These are phyloP conservation scores for Flexamia atlantica DNA, from an alignment of 2,888 invertebrate species.

Conservation along the genomic window DNA sequence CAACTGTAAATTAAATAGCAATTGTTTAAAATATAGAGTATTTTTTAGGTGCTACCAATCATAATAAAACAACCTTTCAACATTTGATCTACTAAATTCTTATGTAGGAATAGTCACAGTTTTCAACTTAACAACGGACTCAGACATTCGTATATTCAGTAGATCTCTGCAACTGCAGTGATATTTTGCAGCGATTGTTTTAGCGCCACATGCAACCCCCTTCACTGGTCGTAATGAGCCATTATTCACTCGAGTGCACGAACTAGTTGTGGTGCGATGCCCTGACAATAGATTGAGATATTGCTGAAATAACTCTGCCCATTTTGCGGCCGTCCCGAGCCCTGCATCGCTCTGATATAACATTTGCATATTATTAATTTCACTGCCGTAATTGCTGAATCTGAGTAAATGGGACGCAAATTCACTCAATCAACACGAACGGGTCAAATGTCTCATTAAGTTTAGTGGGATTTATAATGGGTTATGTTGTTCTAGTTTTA, in stretches of 20 bases:
- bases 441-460: neutral
- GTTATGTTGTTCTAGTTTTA: too few relatives aligned
- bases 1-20: too few relatives aligned
- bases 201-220: neutral
- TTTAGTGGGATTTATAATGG: neutral
- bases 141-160: too few relatives aligned
- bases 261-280: neutral
- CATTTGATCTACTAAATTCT: too few relatives aligned
- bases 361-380: constrained; percentile 35
- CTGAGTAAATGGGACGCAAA: neutral
- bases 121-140: too few relatives aligned
- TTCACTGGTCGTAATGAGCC: neutral
- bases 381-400: neutral
- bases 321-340: neutral
- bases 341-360: neutral
- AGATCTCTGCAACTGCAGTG: neutral
- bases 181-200: constrained; percentile 14
- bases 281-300: constrained; percentile 3
- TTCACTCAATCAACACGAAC: constrained; percentile 7
- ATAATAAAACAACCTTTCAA: too few relatives aligned
- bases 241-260: constrained; percentile 4
- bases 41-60: too few relatives aligned
- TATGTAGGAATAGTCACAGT: too few relatives aligned
- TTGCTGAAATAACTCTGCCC: constrained; percentile 5
- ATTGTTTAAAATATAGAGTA: too few relatives aligned